Base-by-base conservation (phyloP, 2,797 vertebrate species). In the Chaenodraco wilsoni region DNA sequence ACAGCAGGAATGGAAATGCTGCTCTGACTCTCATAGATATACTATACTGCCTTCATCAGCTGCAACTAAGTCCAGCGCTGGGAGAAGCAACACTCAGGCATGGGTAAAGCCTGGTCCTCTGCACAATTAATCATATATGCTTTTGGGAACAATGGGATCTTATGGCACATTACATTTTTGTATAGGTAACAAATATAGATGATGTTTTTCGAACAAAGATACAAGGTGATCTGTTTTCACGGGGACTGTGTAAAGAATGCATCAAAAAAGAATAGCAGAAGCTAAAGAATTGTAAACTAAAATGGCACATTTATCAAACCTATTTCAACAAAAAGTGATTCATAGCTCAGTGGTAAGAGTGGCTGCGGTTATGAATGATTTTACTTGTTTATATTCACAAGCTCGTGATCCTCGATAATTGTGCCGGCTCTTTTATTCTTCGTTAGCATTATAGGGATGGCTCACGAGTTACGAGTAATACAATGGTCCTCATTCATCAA, bases 1-100 rank as follows among this genome's bases (percentile, higher is more conserved):
- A 90, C 90, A 90, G 90, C 90, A 91, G 86, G 89, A 93, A 89
- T 70, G 60, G 82, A 89, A 90, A 87, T 78, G 87, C 88, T 86
- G 85, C n/a, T 82, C 78, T 80, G 74, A 82, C 85, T 82, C 87
- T 79, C 81, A 87, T 66, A 85, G 87, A 90, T 88, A 87, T 78
- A 85, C 87, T 87, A 79, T 85, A 89, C 58, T 90, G 84, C 88
- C 87, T 80, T 83, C 86, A 91, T 92, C 88, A 91, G 90, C 89
- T 78, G 74, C 69, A 62, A 57, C 27, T n/a, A 37, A 68, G 83
- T 61, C 68, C 79, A 55, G 61, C 78, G 74, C 79, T 50, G 65
- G 16, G 51, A 67, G 66, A 83, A 82, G 75, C 61, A 51, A 65
- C 61, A 78, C 75, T 82, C 27, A 45, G 41, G 50, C 56, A 9